Evolutionary conservation across 2,888 invertebrate species (phyloP).

Genomic region (Gonocerus acuteangulatus): DNA sequence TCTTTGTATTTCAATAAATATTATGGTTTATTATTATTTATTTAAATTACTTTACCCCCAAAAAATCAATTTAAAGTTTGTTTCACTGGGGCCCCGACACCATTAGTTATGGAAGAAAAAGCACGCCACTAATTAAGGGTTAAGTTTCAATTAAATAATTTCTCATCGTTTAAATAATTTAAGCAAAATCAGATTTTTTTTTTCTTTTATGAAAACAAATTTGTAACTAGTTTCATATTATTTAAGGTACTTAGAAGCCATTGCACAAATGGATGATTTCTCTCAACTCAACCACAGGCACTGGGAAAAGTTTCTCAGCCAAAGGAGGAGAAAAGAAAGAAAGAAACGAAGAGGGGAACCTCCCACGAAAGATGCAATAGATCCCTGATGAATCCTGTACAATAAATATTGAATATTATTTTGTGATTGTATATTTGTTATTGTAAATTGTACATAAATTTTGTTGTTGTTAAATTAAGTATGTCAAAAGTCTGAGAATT

Average conservation of each 20-base stretch:
- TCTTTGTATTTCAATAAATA: no score
- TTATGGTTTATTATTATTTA: no score
- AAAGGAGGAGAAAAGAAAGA: constrained; percentile 29
- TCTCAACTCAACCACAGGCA: constrained; percentile 76
- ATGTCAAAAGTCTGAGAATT: not conserved
- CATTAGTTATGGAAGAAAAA: no score
- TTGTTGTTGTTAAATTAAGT: not conserved
- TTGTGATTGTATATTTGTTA: constrained; percentile 1
- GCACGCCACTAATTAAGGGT: no score
- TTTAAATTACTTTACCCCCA: no score
- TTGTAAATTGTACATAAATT: not conserved
- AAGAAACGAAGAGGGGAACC: constrained; percentile 25
- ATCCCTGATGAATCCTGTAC: not conserved
- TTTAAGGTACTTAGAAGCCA: constrained; percentile 63
- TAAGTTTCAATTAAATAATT: no score
- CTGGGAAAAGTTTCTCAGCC: constrained; percentile 70
- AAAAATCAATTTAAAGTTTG: no score
- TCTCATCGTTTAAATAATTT: no score
- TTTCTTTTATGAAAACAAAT: no score
- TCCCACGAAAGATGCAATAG: not conserved
- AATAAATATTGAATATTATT: not conserved
- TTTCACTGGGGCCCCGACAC: no score
- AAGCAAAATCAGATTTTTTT: no score
- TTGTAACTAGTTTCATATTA: no score
- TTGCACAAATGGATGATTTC: constrained; percentile 75